Base-by-base conservation (phyloP, 2,888 invertebrate species). In the Agrotis ipsilon region DNA sequence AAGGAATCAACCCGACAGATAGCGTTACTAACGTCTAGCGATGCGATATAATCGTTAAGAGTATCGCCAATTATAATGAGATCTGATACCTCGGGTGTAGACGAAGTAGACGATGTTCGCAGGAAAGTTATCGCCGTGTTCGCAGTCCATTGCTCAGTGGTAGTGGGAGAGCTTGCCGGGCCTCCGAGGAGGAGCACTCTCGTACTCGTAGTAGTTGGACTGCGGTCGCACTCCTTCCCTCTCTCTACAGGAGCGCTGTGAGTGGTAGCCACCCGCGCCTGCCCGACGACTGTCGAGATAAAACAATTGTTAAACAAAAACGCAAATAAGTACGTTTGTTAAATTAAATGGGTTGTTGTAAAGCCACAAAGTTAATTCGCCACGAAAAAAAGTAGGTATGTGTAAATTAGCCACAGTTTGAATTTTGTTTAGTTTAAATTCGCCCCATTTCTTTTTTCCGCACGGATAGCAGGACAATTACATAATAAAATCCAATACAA, bases 151-250 rank as follows among this genome's bases (percentile, higher is more conserved):
- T 91, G 88, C 94, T 92, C 89, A 97, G 92, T 95, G 96, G 88
- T 94, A 96, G 81, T 96, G 96, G 32, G 97, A 94, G 5, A 95
- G 93, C 72, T 95, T 95, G 59, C 95, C 95, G 0, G 95, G 94
- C 16, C 94, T 81, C 18, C 96, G 80, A 18, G 94, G 94, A 48
- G 98, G 98, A 46, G 98, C 97, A 82, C 97, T 98, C 92, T 98
- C 98, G 92, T 98, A 98, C 92, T 98, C 98, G 92, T 98, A 98
- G 93, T 97, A 98, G 93, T 98, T 98, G 74, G 98, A 98, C 76
- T 97, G 97, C 7, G 98, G 98, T 21, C 98, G 96, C 62, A 96
- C 85, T 92, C 97, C 90, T 70, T 95, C 95, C 77, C 96, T 96
- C 73, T 95, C 95, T 77, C 96, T 96, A 88, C 97, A 96, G 87